Evolutionary conservation across 2,888 invertebrate species (phyloP).

Genomic region (Laothoe populi): DNA sequence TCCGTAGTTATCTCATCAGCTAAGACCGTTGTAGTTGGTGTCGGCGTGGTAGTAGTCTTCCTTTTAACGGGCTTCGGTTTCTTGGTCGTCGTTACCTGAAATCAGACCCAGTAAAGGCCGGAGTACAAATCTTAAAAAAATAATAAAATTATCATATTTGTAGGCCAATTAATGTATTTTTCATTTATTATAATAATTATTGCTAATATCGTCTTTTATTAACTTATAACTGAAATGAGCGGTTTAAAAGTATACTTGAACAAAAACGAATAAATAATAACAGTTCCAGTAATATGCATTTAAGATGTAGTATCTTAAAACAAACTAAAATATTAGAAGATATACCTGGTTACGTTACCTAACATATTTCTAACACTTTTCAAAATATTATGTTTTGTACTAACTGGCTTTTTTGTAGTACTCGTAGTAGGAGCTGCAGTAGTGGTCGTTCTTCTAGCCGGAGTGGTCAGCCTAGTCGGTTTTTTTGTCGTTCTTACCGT

Average conservation of each 20-base stretch:
- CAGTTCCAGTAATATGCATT: background rate
- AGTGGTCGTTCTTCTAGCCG: conserved; percentile 56
- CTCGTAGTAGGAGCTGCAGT: conserved; percentile 53
- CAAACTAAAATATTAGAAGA: no score
- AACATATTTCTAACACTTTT: no score
- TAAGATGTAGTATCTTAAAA: no score
- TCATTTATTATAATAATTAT: background rate
- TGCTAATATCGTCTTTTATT: no score
- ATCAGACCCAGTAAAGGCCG: conserved; percentile 52
- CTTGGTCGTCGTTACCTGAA: conserved; percentile 73
- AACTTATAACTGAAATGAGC: background rate
- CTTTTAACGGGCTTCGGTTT: conserved; percentile 65
- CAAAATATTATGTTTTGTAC: conserved; percentile 31
- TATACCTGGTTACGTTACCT: no score
- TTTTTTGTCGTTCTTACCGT: conserved; percentile 72
- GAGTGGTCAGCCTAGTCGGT: conserved; percentile 66
- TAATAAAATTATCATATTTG: background rate
- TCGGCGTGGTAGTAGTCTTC: conserved; percentile 66
- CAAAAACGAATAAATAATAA: background rate
- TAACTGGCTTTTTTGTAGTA: conserved; percentile 70
- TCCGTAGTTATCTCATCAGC: conserved; percentile 74
- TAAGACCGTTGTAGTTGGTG: conserved; percentile 62
- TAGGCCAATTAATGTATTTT: background rate
- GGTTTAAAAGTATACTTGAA: background rate
- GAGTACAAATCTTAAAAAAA: conserved; percentile 36